Percentiles rank a stretch among this genome's conserved stretches.
phyloP scores from a whole-genome alignment of 2,113 vertebrate genomes.

The Sprattus sprattus region DNA sequence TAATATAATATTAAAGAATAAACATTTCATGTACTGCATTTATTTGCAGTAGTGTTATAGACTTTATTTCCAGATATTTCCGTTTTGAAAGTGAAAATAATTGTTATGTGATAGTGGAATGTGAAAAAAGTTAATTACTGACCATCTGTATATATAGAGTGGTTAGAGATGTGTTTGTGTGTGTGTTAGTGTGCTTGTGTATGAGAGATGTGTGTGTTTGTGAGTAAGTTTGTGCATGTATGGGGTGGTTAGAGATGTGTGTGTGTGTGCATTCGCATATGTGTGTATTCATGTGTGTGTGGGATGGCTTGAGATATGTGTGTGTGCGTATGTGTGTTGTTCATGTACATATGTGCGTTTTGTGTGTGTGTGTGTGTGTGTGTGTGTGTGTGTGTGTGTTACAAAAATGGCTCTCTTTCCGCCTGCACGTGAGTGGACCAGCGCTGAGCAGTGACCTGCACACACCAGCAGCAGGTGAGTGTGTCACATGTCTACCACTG shows the following conservation, averaged over 20 bases:
- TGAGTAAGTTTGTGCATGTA: background rate
- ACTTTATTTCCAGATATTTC: background rate
- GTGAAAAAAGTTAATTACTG: background rate
- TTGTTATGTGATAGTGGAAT: background rate
- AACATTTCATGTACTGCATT: too few species aligned
- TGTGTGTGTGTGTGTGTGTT: too few species aligned
- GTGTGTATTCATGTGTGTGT: background rate
- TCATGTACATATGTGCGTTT: background rate
- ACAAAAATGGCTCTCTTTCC: background rate
- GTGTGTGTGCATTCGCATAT: background rate
- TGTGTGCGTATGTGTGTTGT: background rate
- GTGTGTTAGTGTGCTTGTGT: too few species aligned
- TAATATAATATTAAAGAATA: too few species aligned
- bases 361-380: too few species aligned
- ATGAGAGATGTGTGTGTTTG: background rate
- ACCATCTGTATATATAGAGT: background rate
- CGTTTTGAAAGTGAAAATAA: background rate
- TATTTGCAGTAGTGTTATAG: background rate
- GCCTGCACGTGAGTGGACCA: background rate
- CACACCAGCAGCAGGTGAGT: background rate
- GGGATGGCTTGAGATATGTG: background rate
- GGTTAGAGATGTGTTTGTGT: background rate
- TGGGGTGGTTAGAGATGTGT: background rate
- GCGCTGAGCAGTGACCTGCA: background rate
- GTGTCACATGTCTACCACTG: background rate